These are phyloP conservation scores for Germaria angustata DNA, from an alignment of 2,888 invertebrate species.

Conservation along the genomic window DNA sequence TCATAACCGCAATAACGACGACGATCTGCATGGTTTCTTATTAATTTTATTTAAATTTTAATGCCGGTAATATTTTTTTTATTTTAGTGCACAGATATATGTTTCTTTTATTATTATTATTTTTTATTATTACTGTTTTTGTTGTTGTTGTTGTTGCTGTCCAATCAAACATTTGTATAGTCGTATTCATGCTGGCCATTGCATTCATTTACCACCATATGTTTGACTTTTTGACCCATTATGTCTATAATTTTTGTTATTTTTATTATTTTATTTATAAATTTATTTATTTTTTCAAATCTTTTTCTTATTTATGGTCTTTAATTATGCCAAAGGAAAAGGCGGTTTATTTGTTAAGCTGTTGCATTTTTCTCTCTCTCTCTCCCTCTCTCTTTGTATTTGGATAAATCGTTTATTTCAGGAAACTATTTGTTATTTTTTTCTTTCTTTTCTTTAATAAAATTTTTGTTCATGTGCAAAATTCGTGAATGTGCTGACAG, in stretches of 20 bases:
- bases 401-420: slow-evolving; percentile 40
- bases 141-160: slow-evolving; percentile 3
- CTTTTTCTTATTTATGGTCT: slow-evolving; percentile 61
- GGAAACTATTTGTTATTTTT: slow-evolving; percentile 21
- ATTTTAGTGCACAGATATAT: slow-evolving; percentile 4
- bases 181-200: slow-evolving; percentile 31
- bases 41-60: slow-evolving; percentile 35
- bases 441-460: slow-evolving; percentile 1
- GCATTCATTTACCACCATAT: slow-evolving; percentile 62
- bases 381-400: slow-evolving; percentile 4
- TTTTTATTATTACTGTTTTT: not conserved
- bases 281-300: slow-evolving; percentile 22
- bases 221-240: slow-evolving; percentile 66
- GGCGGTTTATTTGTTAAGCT: slow-evolving; percentile 43
- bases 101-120: not conserved
- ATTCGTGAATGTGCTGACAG: slow-evolving; percentile 51
- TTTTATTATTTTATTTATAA: not conserved
- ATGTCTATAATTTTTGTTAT: slow-evolving; percentile 45
- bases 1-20: not conserved
- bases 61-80: slow-evolving; percentile 48
- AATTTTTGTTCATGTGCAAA: slow-evolving; percentile 11
- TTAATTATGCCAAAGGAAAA: slow-evolving; percentile 64
- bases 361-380: slow-evolving; percentile 23
- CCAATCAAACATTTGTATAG: slow-evolving; percentile 32
- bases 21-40: slow-evolving; percentile 24